These are phyloP conservation scores for Silvanus unidentatus DNA, from an alignment of 2,888 invertebrate species.

Conservation along the genomic window DNA sequence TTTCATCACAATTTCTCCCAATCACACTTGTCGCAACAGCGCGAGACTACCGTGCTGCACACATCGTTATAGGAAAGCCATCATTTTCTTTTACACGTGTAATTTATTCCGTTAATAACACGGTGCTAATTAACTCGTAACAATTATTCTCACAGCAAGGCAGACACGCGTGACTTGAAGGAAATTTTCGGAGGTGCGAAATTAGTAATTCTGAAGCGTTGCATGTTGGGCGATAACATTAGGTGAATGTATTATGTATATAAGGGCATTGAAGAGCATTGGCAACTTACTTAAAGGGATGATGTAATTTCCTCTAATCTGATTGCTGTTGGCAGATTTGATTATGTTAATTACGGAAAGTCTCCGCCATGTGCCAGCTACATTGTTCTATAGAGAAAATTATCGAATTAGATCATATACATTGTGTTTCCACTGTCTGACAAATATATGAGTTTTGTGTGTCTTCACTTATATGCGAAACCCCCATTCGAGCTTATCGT, in stretches of 20 bases:
- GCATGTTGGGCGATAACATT: slow-evolving; percentile 7
- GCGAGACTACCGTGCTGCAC: too few relatives aligned
- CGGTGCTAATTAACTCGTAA: slow-evolving; percentile 24
- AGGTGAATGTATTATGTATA: background rate
- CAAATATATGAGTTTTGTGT: too few relatives aligned
- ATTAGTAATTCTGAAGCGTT: slow-evolving; percentile 17
- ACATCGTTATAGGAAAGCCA: too few relatives aligned
- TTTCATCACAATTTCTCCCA: background rate
- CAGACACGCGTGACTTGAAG: slow-evolving; percentile 11
- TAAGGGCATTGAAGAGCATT: slow-evolving; percentile 25
- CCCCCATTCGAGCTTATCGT: too few relatives aligned
- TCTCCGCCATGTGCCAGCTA: too few relatives aligned
- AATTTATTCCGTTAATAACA: slow-evolving; percentile 16
- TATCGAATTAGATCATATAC: too few relatives aligned
- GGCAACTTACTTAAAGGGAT: slow-evolving; percentile 40
- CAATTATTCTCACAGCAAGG: slow-evolving; percentile 14
- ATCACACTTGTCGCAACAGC: background rate
- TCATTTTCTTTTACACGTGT: background rate
- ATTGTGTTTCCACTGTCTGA: too few relatives aligned
- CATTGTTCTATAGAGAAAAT: too few relatives aligned
- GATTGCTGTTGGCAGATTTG: slow-evolving; percentile 41
- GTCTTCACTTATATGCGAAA: too few relatives aligned
- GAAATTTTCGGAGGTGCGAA: slow-evolving; percentile 13
- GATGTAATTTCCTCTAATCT: slow-evolving; percentile 43
- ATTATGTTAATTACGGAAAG: slow-evolving; percentile 39